Evolutionary conservation across 1,140 invertebrate genomes (phyloP).

Genomic region (Ganaspis sp.): DNA sequence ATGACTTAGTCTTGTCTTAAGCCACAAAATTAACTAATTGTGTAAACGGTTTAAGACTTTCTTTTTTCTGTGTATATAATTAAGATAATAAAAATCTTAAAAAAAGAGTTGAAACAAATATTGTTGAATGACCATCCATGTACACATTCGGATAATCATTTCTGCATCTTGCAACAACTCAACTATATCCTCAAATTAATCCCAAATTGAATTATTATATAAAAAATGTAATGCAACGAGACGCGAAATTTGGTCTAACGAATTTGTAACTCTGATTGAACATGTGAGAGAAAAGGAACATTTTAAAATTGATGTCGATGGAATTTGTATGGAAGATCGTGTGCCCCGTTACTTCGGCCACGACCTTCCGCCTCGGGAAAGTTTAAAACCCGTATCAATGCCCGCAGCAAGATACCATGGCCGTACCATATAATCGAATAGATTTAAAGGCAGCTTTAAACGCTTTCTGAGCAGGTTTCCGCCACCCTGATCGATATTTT

Average conservation of each 20-base stretch:
- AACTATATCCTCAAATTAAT: too few relatives aligned
- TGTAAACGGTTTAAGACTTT: too few relatives aligned
- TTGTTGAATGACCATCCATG: too few relatives aligned
- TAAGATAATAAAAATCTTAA: too few relatives aligned
- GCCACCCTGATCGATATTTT: slow-evolving; percentile 20
- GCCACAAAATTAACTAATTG: too few relatives aligned
- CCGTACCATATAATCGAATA: slow-evolving; percentile 14
- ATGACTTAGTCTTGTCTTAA: too few relatives aligned
- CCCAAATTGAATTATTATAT: too few relatives aligned
- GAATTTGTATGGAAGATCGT: slow-evolving; percentile 25
- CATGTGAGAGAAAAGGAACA: background rate
- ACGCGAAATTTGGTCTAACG: background rate
- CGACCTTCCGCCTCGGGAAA: slow-evolving; percentile 45
- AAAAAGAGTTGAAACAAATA: too few relatives aligned
- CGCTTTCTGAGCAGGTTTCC: background rate
- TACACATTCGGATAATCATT: too few relatives aligned
- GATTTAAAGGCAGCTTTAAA: background rate
- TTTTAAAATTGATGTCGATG: slow-evolving; percentile 25
- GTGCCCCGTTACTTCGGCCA: slow-evolving; percentile 47
- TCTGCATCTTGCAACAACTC: too few relatives aligned
- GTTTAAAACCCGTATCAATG: slow-evolving; percentile 33
- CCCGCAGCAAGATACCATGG: slow-evolving; percentile 35
- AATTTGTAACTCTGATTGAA: background rate
- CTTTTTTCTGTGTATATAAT: too few relatives aligned
- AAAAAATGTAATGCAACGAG: background rate